Base-by-base conservation (phyloP, 1,140 invertebrate species). In the Drosophila obscura region DNA sequence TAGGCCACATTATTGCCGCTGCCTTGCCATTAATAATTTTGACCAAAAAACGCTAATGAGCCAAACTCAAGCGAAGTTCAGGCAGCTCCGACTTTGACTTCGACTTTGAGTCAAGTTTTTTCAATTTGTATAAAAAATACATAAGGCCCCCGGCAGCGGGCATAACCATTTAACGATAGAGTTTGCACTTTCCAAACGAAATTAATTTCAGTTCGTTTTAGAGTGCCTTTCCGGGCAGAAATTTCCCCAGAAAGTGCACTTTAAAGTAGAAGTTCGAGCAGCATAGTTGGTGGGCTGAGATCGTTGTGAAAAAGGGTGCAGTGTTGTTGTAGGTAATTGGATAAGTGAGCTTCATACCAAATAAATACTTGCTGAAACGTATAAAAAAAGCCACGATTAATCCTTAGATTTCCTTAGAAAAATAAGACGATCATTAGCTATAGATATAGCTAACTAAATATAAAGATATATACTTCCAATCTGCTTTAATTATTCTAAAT, bases 31-130 rank as follows among this genome's bases (percentile, higher is more conserved):
- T 85, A 85, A 85, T 85, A 85, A 87, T 85, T 85, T 82, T 87
- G 82, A 85, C 82, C 82, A 82, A 82, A 74, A 67, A 78, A 85
- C 82, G 83, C 69, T 87, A 85, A 85, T 85, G 82, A 78, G 74
- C 78, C 69, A 75, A 87, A 78, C 83, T 87, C 66, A 53, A 85
- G 63, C 78, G 59, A 76, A 82, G 69, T 81, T 87, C 72, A 52
- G 65, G 5, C 61, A 81, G 71, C 57, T 82, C 51, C 58, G 64
- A 68, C 62, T 67, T 59, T 31, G 22, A 45, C 52, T 82, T 58
- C 59, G 64, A 68, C 59, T 67, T 59, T 31, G 26, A 51, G 52
- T 49, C 49, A 85, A 85, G 78, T 87, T 85, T 85, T 85, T 85
- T 85, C 75, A 85, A 85, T 85, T 87, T 85, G 74, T 75, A 68